Evolutionary conservation across 2,113 vertebrate genomes (phyloP).

Genomic region (Piaya cayana): DNA sequence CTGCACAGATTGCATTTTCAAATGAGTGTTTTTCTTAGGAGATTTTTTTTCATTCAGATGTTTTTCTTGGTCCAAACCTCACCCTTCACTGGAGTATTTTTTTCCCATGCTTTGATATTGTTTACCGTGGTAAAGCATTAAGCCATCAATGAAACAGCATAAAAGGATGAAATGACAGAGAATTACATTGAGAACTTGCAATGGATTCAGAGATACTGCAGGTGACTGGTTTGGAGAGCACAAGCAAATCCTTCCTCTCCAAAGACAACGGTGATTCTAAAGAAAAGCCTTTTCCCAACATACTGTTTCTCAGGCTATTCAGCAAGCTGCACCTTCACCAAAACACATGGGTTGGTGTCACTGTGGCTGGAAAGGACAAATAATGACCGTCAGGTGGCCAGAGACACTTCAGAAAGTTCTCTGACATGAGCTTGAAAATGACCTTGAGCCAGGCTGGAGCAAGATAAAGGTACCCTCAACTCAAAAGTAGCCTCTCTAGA

Average conservation of each 20-base stretch:
- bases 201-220: background rate
- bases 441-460: background rate
- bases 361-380: too few relatives aligned
- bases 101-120: background rate
- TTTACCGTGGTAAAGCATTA: background rate
- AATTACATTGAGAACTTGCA: background rate
- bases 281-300: background rate
- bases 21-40: background rate
- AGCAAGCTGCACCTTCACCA: background rate
- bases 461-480: background rate
- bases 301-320: background rate
- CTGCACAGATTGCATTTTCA: background rate
- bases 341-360: background rate
- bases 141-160: background rate
- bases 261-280: background rate
- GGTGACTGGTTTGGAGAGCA: background rate
- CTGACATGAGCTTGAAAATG: background rate
- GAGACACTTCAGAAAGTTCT: background rate
- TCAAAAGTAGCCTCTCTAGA: background rate
- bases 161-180: background rate
- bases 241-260: background rate
- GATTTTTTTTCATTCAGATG: background rate
- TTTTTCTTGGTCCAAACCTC: background rate
- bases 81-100: background rate
- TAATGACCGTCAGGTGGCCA: fast-evolving